Percentiles rank a stretch among this genome's conserved stretches.
These are phyloP conservation scores for Drosophila ogumai DNA, from an alignment of 1,140 invertebrate species.

Conservation along the genomic window DNA sequence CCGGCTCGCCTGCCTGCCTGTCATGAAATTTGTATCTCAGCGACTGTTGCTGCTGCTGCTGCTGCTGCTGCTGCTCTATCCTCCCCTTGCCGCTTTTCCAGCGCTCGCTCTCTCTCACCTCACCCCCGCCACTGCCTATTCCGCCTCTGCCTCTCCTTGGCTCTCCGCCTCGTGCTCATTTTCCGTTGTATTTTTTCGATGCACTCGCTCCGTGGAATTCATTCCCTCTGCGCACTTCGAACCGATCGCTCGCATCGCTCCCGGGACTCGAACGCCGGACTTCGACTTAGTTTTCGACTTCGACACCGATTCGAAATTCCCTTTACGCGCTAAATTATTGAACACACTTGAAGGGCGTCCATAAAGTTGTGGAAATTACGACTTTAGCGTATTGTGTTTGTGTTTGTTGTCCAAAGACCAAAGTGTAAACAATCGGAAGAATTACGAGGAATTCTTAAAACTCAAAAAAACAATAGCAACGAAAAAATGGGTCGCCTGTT, in stretches of 20 bases:
- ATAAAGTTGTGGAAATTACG: conserved; percentile 39
- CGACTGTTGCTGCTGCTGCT: conserved; percentile 29
- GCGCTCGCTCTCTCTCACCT: conserved; percentile 26
- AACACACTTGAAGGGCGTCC: conserved; percentile 24
- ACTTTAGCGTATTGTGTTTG: conserved; percentile 52
- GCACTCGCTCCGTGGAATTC: conserved; percentile 63
- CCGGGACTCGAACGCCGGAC: conserved; percentile 39
- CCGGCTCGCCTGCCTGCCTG: conserved; percentile 46
- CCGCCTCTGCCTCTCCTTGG: conserved; percentile 23
- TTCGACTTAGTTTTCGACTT: conserved; percentile 16
- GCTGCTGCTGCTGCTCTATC: conserved; percentile 27
- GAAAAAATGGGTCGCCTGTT: conserved; percentile 78
- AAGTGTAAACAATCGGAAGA: conserved; percentile 45
- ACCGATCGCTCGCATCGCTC: conserved; percentile 75
- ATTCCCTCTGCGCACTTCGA: conserved; percentile 83
- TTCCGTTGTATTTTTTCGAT: conserved; percentile 80
- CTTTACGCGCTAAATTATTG: conserved; percentile 34
- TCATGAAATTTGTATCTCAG: conserved; percentile 77
- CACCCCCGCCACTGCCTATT: conserved; percentile 19
- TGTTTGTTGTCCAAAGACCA: conserved; percentile 42
- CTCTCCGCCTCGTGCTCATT: conserved; percentile 72
- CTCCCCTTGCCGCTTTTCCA: conserved; percentile 14
- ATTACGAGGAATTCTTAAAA: conserved; percentile 15
- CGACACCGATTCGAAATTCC: conserved; percentile 23
- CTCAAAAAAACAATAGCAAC: neutral